A percentile compares a stretch with the other conserved stretches of the same genome.
phyloP scores from a whole-genome alignment of 2,888 invertebrate genomes.

The Drosophila mimetica region DNA sequence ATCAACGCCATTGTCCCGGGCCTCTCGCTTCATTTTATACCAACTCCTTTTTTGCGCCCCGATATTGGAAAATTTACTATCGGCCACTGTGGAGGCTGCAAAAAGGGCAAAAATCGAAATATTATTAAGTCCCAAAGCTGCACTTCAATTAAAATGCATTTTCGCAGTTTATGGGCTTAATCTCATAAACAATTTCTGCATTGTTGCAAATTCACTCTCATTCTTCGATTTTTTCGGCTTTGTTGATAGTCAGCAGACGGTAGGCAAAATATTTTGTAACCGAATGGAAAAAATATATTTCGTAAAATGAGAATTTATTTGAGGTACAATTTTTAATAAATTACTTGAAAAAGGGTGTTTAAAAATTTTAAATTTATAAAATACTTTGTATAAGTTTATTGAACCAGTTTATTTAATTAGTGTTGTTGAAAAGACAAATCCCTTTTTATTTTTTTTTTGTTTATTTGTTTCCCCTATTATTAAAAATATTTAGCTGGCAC shows the following conservation, averaged over 20 bases:
- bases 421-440: too few species aligned
- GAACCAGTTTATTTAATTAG: too few species aligned
- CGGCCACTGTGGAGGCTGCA: slow-evolving; percentile 48
- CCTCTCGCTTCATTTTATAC: slow-evolving; percentile 59
- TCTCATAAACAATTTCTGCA: slow-evolving; percentile 78
- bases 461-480: not conserved
- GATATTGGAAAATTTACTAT: slow-evolving; percentile 73
- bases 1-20: slow-evolving; percentile 72
- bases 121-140: slow-evolving; percentile 82
- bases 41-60: slow-evolving; percentile 59
- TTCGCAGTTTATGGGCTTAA: slow-evolving; percentile 81
- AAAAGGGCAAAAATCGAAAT: slow-evolving; percentile 41
- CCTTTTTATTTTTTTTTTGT: not conserved
- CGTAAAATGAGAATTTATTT: not conserved
- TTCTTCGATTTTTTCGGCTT: slow-evolving; percentile 14
- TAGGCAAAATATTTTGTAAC: slow-evolving; percentile 19
- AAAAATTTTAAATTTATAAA: too few species aligned
- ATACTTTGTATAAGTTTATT: too few species aligned
- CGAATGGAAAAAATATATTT: slow-evolving; percentile 1
- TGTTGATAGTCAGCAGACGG: slow-evolving; percentile 59
- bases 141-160: slow-evolving; percentile 84
- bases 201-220: slow-evolving; percentile 58
- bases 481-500: not conserved
- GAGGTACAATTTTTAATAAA: too few species aligned
- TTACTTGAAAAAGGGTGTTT: too few species aligned